A percentile compares a stretch with the other conserved stretches of the same genome.
These are phyloP conservation scores for Callosobruchus maculatus DNA, from an alignment of 2,888 invertebrate genomes.

Conservation along the genomic window DNA sequence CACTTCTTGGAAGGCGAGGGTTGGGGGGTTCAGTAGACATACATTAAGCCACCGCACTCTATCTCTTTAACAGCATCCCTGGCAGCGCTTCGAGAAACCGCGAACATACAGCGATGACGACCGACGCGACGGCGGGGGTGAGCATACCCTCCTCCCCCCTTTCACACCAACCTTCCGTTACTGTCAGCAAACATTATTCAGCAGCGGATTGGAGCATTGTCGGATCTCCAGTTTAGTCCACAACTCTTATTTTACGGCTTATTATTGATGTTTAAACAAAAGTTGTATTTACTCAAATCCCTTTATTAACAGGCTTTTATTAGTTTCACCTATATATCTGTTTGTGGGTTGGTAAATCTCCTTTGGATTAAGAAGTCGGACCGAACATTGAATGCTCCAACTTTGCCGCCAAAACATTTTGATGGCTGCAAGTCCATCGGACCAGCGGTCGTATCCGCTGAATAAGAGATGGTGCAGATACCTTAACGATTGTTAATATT, in stretches of 20 bases:
- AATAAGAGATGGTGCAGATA: too few relatives aligned
- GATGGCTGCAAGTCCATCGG: too few relatives aligned
- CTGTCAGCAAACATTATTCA: background rate
- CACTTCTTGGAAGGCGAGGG: background rate
- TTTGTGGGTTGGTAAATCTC: too few relatives aligned
- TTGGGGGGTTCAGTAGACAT: conserved; percentile 1
- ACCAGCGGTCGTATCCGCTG: too few relatives aligned
- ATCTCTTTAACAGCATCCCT: background rate
- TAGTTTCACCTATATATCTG: too few relatives aligned
- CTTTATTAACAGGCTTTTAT: too few relatives aligned
- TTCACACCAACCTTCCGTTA: background rate
- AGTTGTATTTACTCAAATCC: too few relatives aligned
- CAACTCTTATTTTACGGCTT: background rate
- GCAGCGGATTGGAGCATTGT: background rate
- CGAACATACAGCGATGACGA: conserved; percentile 34
- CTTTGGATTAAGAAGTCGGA: too few relatives aligned
- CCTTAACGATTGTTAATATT: too few relatives aligned
- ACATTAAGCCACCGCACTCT: background rate
- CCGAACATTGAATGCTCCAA: too few relatives aligned
- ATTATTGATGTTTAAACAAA: too few relatives aligned
- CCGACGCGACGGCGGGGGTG: background rate
- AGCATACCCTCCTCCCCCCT: background rate
- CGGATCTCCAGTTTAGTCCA: background rate
- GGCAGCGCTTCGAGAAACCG: conserved; percentile 36
- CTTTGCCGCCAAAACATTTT: too few relatives aligned